Base-by-base conservation (phyloP, 1,140 invertebrate genomes). In the Anastrepha obliqua region DNA sequence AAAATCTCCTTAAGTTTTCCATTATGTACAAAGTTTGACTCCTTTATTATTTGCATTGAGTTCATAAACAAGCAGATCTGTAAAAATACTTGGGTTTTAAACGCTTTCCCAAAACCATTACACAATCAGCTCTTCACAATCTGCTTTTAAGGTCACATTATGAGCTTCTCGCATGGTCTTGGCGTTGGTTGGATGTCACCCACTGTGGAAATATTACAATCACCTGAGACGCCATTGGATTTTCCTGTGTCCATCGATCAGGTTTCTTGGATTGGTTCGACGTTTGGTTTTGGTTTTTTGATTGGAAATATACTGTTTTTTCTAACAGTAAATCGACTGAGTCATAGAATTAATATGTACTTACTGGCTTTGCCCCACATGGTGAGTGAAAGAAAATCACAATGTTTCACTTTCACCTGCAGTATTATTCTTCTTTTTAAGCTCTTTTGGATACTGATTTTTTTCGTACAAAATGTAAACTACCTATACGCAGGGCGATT, bases 161-260 rank as follows among this genome's bases (percentile, higher is more conserved):
- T 94, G 9, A 93, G 93, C 5, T 93, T 94, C 86, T 91, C 91
- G 0, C 93, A 94, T 90, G 94, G 94, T 2, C 90, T 94, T 11
- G 93, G 93, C 20, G 90, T 94, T 29, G 94, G 93, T 4, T 94
- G 94, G 94, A 86, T 94, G 0, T 94, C 94, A 0, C 94, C 94
- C 0, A 94, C 90, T 0, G 51, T 92, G 0, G 87, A 88, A 3
- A 90, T 90, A 58, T 89, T 93, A 39, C 90, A 91, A 74, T 88
- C 89, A 0, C 13, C 89, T 3, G 85, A 92, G 13, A 87, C 91
- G 0, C 91, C 92, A 0, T 85, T 93, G 13, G 86, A 89, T 5
- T 91, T 92, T 86, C n/a, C 86, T 11, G 89, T 93, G 1, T 90
- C 86, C 20, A 88, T 90, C 1, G 89, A 89, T n/a, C 89, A 94